Conservation (phyloP, 2,113 vertebrate species). For the Capreolus pygargus region DNA sequence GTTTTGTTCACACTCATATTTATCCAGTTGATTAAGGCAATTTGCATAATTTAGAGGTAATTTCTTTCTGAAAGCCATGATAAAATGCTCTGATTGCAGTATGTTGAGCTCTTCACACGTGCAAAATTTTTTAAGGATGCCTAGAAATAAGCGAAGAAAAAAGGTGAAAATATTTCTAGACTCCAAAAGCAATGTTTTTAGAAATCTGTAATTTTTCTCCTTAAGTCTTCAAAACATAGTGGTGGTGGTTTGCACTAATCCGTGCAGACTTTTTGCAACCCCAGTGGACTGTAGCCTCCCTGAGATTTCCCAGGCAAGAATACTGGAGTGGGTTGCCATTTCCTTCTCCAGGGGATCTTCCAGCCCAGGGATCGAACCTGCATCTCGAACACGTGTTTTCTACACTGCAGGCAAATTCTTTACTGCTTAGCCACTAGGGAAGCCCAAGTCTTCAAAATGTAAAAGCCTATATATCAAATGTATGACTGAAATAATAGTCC, state of each 20-base stretch:
- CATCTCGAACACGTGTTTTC: rapidly evolving
- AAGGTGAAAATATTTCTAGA: constrained; percentile 20
- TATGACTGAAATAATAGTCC: not conserved
- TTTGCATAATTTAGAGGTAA: constrained; percentile 79
- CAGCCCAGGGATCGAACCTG: not conserved
- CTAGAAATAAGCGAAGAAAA: not conserved
- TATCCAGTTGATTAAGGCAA: constrained; percentile 75
- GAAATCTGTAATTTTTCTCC: not conserved
- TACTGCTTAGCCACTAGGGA: not conserved
- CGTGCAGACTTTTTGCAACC: not conserved
- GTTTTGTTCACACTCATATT: constrained; percentile 71
- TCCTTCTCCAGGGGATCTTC: not conserved
- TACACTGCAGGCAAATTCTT: not conserved
- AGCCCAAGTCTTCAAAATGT: not conserved
- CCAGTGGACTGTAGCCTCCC: not conserved
- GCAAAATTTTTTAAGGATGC: constrained; percentile 15
- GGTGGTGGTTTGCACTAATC: not conserved
- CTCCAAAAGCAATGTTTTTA: not conserved
- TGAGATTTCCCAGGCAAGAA: not conserved
- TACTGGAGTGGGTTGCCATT: not conserved
- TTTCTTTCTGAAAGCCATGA: constrained; percentile 71
- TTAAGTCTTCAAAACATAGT: not conserved
- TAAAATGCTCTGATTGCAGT: constrained; percentile 70
- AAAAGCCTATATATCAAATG: not conserved
- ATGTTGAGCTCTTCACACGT: not conserved